Base-by-base conservation (phyloP, 1,140 invertebrate genomes). In the Drosophila paulistorum region DNA sequence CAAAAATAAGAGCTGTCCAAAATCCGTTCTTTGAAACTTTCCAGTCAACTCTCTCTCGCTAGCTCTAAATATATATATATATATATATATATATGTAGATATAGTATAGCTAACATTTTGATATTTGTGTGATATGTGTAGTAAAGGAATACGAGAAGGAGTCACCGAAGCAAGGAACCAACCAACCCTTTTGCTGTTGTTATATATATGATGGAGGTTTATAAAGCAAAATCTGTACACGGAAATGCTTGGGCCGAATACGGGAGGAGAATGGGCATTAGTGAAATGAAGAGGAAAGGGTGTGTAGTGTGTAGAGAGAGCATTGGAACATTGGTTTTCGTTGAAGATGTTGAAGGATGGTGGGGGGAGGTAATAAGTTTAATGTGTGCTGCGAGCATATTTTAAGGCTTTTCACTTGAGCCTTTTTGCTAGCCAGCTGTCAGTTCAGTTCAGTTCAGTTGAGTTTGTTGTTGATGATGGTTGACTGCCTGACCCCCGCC, bases 371-470 rank as follows among this genome's bases (percentile, higher is more conserved):
- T 85, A 90, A 90, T 90, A 90, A 90, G 86, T 90, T 86, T 86
- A 90, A 90, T 90, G 79, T 90, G 76, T 90, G 84, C 80, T 86
- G 20, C 63, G 67, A 90, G 87, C 86, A 90, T 90, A 90, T 90
- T 90, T 82, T 74, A 79, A 82, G 81, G 59, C 72, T 61, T 66
- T 64, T 65, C 57, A 75, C 74, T 72, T 74, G 74, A 77, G 77
- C 74, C 77, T 57, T 68, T 63, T 77, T 68, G 81, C 81, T 81
- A 80, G 84, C 84, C 84, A 83, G 84, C 80, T 89, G 84, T 83
- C 83, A 86, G 71, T 79, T 74, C 72, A 59, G 61, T 70, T 73
- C 69, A 73, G 71, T 66, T 74, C 71, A 74, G 57, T 68, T 68
- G 39, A 68, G 65, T 60, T 60, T 59, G 57, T 45, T 81, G 80